Conservation (phyloP, 2,113 vertebrate species). For the Zootoca vivipara region DNA sequence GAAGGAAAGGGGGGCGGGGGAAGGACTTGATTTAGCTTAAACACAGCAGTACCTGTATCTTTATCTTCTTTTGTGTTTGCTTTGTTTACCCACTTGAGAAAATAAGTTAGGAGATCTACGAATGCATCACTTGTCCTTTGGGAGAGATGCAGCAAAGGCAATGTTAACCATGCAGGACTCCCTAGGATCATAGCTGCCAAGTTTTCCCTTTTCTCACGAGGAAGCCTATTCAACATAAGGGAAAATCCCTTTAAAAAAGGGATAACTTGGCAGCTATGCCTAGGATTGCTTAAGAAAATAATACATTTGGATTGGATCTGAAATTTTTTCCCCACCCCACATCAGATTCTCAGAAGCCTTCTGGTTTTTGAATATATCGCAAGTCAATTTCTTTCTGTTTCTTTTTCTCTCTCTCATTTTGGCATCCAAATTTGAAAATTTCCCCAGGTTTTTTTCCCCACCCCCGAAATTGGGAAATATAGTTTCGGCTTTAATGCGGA, state of each 20-base stretch:
- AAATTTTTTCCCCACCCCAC: too few species aligned
- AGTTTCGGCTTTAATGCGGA: background rate
- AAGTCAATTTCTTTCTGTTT: background rate
- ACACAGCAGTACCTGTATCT: slow-evolving; percentile 78
- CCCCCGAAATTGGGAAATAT: background rate
- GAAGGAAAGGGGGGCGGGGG: slow-evolving; percentile 7
- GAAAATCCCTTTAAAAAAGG: too few species aligned
- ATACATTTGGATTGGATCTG: background rate
- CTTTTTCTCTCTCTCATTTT: background rate
- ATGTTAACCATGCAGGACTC: background rate
- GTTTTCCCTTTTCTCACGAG: too few species aligned
- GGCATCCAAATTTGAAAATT: background rate
- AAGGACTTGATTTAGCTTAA: slow-evolving; percentile 64
- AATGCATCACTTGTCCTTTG: background rate
- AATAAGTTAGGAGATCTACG: slow-evolving; percentile 31
- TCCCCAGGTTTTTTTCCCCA: background rate
- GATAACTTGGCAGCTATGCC: too few species aligned
- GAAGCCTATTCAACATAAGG: too few species aligned
- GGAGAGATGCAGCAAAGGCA: background rate
- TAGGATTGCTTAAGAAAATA: slow-evolving; percentile 9
- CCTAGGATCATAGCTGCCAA: too few species aligned
- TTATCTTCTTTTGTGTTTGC: slow-evolving; percentile 31
- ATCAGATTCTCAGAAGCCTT: background rate
- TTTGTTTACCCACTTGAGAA: slow-evolving; percentile 24
- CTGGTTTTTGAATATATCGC: background rate